These are phyloP conservation scores for Dioctria rufipes DNA, from an alignment of 2,888 invertebrate genomes.

Conservation along the genomic window DNA sequence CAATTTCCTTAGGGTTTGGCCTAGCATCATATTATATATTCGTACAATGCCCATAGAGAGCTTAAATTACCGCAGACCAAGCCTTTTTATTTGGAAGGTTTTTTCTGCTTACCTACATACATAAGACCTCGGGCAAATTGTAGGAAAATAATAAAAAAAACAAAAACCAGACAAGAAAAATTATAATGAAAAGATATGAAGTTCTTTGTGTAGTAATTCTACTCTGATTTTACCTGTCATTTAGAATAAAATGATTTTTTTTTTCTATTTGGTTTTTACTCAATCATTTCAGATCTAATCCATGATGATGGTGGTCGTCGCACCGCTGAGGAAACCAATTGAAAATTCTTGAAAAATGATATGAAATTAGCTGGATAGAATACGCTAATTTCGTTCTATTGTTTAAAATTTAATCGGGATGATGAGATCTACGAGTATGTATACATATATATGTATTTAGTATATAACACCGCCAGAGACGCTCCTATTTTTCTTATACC, in stretches of 20 bases:
- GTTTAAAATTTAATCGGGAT: constrained; percentile 11
- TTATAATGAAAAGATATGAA: too few species aligned
- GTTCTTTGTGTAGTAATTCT: neutral
- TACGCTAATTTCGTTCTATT: constrained; percentile 16
- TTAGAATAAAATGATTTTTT: neutral
- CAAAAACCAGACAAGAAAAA: neutral
- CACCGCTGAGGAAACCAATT: neutral
- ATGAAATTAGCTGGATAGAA: constrained; percentile 5
- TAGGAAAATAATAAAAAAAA: constrained; percentile 2
- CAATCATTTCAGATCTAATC: constrained; percentile 1
- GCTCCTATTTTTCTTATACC: constrained; percentile 24
- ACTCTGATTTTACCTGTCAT: neutral
- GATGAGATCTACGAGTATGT: constrained; percentile 8
- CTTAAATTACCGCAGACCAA: constrained; percentile 26
- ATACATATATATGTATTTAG: too few species aligned
- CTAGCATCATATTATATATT: neutral
- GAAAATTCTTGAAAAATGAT: constrained; percentile 30
- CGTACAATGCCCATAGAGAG: neutral
- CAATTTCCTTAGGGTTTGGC: constrained; percentile 55
- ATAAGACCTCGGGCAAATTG: constrained; percentile 28
- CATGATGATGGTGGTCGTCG: too few species aligned
- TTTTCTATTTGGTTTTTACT: constrained; percentile 1
- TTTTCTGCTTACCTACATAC: neutral
- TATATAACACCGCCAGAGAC: neutral
- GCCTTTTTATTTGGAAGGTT: constrained; percentile 21